A percentile compares a stretch with the other conserved stretches of the same genome.
These are phyloP conservation scores for Steromphala cineraria DNA, from an alignment of 2,888 invertebrate genomes.

Conservation along the genomic window DNA sequence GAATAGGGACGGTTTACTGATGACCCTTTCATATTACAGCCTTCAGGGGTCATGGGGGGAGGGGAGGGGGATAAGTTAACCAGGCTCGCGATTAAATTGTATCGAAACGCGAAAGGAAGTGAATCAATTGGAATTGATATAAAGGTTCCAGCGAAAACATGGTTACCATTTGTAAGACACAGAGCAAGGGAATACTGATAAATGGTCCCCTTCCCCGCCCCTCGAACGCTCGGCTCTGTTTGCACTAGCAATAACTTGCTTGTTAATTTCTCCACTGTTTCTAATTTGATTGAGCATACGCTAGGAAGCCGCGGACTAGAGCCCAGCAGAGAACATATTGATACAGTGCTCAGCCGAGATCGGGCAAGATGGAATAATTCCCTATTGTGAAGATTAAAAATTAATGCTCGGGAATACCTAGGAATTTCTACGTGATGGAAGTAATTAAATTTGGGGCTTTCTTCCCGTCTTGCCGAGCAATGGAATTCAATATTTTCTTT, in stretches of 20 bases:
- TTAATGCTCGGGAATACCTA: conserved; percentile 37
- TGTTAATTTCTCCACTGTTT: background rate
- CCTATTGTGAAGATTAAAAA: conserved; percentile 36
- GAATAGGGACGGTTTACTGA: background rate
- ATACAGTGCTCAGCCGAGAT: background rate
- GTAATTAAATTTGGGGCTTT: conserved; percentile 36
- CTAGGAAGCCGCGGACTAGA: background rate
- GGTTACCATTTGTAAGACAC: background rate
- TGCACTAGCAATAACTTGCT: conserved; percentile 11
- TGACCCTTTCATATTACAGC: background rate
- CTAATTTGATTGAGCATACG: conserved; percentile 10
- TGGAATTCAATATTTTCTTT: conserved; percentile 34
- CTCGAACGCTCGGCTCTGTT: background rate
- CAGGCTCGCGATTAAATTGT: background rate
- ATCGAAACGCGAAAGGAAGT: background rate
- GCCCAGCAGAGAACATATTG: background rate
- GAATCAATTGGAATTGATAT: background rate
- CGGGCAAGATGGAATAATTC: conserved; percentile 14
- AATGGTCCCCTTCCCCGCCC: conserved; percentile 7
- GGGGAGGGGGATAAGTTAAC: background rate
- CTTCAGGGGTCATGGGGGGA: background rate
- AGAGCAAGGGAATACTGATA: background rate
- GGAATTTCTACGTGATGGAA: conserved; percentile 35
- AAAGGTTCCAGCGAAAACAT: background rate
- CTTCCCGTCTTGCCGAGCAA: conserved; percentile 19